Base-by-base conservation (phyloP, 2,797 vertebrate genomes). In the Galagoides demidoff region DNA sequence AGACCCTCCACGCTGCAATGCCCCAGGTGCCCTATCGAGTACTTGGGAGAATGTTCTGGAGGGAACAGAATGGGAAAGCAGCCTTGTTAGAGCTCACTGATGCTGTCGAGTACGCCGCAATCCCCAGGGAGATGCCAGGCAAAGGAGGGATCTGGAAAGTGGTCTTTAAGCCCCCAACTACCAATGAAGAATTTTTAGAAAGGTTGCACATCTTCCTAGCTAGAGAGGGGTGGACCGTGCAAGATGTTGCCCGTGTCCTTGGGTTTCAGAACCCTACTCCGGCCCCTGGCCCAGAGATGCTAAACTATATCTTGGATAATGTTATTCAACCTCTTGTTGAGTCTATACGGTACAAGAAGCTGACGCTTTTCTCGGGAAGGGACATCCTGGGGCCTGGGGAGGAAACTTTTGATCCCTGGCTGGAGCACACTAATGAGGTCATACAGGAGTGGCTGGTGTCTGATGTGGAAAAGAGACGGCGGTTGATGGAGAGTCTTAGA, bases 21-120 rank as follows among this genome's bases (percentile, higher is more conserved):
- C 97, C 97, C 68, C 97, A 96, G 91, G 97, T 98, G 22, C 84
- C 96, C 79, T 97, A 96, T 70, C 91, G 96, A 64, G 96, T 97
- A 25, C 97, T 98, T 29, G 97, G 97, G 79, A 95, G 97, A 78
- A 98, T 98, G 97, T 98, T 97, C 87, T 97, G 97, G 97, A 96
- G 97, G 91, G 96, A 98, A 88, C 96, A 96, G 66, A 98, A 98
- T 43, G 96, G 96, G 0, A 97, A 98, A 64, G 97, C 97, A 49
- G 96, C 97, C 89, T 71, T 98, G 82, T 74, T 98, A 71, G 97
- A 97, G 94, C 95, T 97, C 91, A 97, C 96, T 27, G 96, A 94
- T 7, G 94, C 93, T 3, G 94, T 96, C 2, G 97, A 98, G 34
- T 98, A 97, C 19, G 59, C 97, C 12, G 57, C 63, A 14, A 94